Evolutionary conservation across 2,113 vertebrate genomes (phyloP), one percentile per base, ranked within the genome.

Genomic region (Elachura formosa): DNA sequence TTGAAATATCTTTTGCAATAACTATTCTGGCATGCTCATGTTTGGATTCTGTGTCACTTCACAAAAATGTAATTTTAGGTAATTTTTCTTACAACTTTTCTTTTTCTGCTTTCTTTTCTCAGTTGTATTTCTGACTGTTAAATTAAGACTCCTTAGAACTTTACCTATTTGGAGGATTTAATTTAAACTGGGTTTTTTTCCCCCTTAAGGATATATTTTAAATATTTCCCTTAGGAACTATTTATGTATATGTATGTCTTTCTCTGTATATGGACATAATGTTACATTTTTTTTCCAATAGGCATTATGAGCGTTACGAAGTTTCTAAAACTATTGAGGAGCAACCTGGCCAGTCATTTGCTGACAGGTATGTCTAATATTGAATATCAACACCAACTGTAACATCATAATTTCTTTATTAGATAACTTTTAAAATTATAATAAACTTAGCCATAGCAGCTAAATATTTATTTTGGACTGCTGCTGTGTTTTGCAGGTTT

Each of bases 221-320:
- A 38, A 17, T 66, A 71, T 38, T 83, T 90, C 62, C 61, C 43
- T 25, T 58, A 41, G 19, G 21, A 69, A 31, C 17, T 76, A 38
- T 31, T 74, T 78, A 12, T 56, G 16, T 84, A 17, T 73, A 4
- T 72, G 11, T 62, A 8, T 41, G 10, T 79, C 4, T 64, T 46
- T 85, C 84, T 61, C 71, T 48, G 23, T 55, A 22, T 43, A 49
- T 49, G 23, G 81, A 56, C 8, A 31, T 54, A 68, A 79, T 28
- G 5, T 23, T 12, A n/a, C 2, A 25, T 48, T 36, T 49, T 51
- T 48, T 31, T 74, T n/a, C 64, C 16, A 3, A 34, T 18, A 97
- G 97, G 21, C 91, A 93, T 72, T 96, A 94, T 56, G 94, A 96
- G 26, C 92, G 17, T 79, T 96, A 96, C 2, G 97, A 97, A 84